Evolutionary conservation across 2,888 invertebrate species (phyloP).

Genomic region (Drosophila anomalata): DNA sequence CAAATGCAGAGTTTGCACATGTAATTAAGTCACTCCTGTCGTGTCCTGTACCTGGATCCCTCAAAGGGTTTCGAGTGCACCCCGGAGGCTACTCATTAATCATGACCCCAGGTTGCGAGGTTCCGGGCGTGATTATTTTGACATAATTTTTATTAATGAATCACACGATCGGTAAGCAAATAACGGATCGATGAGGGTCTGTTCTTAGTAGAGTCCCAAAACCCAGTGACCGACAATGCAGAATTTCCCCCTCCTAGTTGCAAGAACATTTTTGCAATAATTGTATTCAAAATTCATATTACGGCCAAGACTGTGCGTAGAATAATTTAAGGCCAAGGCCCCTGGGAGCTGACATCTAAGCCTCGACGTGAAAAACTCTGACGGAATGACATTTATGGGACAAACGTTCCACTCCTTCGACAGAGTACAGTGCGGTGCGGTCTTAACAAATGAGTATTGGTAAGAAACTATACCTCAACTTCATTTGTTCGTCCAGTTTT

Average conservation of each 20-base stretch:
- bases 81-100: conserved; percentile 63
- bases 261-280: conserved; percentile 58
- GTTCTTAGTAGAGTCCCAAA: conserved; percentile 10
- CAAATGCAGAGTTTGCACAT: conserved; percentile 58
- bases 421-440: conserved; percentile 20
- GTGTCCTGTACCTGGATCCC: conserved; percentile 11
- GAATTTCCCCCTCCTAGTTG: conserved; percentile 37
- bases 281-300: conserved; percentile 80
- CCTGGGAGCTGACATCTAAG: conserved; percentile 50
- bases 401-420: conserved; percentile 75
- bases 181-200: conserved; percentile 15
- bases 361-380: conserved; percentile 73
- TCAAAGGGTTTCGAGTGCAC: conserved; percentile 55
- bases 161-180: conserved; percentile 24
- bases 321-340: conserved; percentile 71
- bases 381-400: conserved; percentile 76
- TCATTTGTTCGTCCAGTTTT: too few species aligned
- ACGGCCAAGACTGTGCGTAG: conserved; percentile 65
- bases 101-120: conserved; percentile 29
- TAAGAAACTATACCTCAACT: neutral
- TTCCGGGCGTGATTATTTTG: conserved; percentile 74
- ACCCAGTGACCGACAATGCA: conserved; percentile 75
- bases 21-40: conserved; percentile 46
- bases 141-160: conserved; percentile 80
- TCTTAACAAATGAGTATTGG: neutral